Evolutionary conservation across 1,140 invertebrate species (phyloP), one percentile per base, ranked within the genome.

Genomic region (Antheraea mylitta): DNA sequence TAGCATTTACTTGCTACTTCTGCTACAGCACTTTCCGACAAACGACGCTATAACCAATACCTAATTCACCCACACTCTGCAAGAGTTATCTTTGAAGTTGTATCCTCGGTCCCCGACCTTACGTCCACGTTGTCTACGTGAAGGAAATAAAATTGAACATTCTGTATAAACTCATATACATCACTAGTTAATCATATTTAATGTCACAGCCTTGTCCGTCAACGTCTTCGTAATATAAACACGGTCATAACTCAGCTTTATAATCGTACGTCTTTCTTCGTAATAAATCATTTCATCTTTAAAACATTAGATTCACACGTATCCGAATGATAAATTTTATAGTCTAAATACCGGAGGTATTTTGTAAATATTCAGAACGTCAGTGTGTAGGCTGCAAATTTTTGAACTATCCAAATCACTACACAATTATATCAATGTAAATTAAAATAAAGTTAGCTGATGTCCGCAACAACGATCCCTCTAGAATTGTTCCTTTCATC

Each of bases 201-300:
- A 53, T 53, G 45, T 53, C 45, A 53, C 45, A 53, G 45, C 45
- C 45, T 53, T 53, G 45, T 53, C 45, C 16, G 45, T 53, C 45
- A 53, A 53, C 13, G 45, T 53, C 45, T 53, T 53, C 4, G 16
- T n/a, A 53, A 53, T 13, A 53, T 53, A 53, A 53, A 53, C 45
- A 53, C 45, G 16, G 45, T 16, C 45, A 53, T 53, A 53, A 53
- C 45, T 53, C 45, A 16, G 45, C 45, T 53, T 53, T 53, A 53
- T 53, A 53, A 53, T 53, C 45, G 16, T 53, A 5, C 45, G 45
- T 53, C 45, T 53, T 2, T 53, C 45, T 53, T 53, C 45, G 13
- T 53, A 53, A 53, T 16, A 16, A 53, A 13, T 53, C 45, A 1
- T 53, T 53, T 53, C 45, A 53, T 53, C 45, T 53, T 53, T 16